A percentile compares a stretch with the other conserved stretches of the same genome.
Evolutionary conservation across 2,797 vertebrate genomes (phyloP).

Genomic region (Schizopygopsis pylzovi): DNA sequence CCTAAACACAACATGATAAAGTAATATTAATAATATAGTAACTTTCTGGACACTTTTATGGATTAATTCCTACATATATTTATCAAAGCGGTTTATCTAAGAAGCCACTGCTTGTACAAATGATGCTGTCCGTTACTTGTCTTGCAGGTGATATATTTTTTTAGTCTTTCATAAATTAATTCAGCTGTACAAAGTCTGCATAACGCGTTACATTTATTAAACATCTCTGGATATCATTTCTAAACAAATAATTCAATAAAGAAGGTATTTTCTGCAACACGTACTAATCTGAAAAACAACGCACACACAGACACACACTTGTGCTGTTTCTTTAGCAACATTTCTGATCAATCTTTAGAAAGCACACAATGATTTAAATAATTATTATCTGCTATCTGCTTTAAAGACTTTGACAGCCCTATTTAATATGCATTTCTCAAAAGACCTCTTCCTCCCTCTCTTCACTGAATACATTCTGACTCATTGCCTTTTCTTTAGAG

Average conservation of each 20-base stretch:
- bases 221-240: background rate
- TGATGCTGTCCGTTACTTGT: background rate
- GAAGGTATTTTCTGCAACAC: background rate
- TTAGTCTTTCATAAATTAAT: background rate
- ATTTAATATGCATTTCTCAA: constrained; percentile 23
- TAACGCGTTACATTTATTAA: background rate
- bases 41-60: background rate
- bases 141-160: background rate
- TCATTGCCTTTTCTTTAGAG: constrained; percentile 19
- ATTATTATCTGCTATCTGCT: background rate
- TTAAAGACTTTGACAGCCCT: background rate
- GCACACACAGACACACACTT: background rate
- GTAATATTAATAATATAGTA: background rate
- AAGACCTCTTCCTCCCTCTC: background rate
- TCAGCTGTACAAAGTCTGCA: background rate
- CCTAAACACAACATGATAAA: background rate
- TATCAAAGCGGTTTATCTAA: too few relatives aligned
- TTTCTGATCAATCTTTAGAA: background rate
- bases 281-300: background rate
- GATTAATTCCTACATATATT: background rate
- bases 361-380: background rate
- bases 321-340: background rate
- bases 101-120: background rate
- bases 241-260: background rate
- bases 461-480: constrained; percentile 22